Evolutionary conservation across 2,888 invertebrate species (phyloP), one percentile per base, ranked within the genome.

Genomic region (Argyra leucocephala): DNA sequence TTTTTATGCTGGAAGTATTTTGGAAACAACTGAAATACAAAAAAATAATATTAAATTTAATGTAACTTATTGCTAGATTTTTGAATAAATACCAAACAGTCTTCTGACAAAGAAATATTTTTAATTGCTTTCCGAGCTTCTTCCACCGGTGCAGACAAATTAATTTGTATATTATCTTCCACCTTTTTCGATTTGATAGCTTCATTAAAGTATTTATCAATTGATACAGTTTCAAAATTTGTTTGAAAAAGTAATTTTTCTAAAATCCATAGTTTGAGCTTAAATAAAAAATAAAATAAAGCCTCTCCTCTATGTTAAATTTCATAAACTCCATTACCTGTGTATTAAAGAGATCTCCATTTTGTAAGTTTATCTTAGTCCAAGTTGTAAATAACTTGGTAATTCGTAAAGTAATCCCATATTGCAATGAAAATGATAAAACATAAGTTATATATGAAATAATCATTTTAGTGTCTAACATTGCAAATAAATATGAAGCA

Each of bases 281-380:
- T 21, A 6, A 65, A 66, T 57, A 4, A 37, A 37, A 37, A 37
- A 31, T 7, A 22, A 48, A 37, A 23, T 18, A 31, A 31, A 31
- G 4, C 7, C 3, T 2, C 12, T 31, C 2, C 7, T 31, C 7
- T 6, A 31, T 10, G 31, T 10, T 10, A 31, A 31, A 31, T 31
- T 4, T 31, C 7, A 31, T 31, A 31, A 31, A 10, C 1, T 31
- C 1, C 1, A 10, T 65, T 68, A 74, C 71, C 66, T 74, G 72
- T 0, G 77, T 78, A 60, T 73, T 74, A 23, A 72, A 71, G 37
- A 74, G 66, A 67, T 70, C 71, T 67, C 79, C 78, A 73, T 74
- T 72, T 64, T 78, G 76, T 58, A 79, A 68, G 69, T 78, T 77
- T 1, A 74, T 71, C 71, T 74, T 73, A 61, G 76, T 69, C 74